Evolutionary conservation across 1,140 invertebrate species (phyloP).

Genomic region (Propsilocerus akamusi): DNA sequence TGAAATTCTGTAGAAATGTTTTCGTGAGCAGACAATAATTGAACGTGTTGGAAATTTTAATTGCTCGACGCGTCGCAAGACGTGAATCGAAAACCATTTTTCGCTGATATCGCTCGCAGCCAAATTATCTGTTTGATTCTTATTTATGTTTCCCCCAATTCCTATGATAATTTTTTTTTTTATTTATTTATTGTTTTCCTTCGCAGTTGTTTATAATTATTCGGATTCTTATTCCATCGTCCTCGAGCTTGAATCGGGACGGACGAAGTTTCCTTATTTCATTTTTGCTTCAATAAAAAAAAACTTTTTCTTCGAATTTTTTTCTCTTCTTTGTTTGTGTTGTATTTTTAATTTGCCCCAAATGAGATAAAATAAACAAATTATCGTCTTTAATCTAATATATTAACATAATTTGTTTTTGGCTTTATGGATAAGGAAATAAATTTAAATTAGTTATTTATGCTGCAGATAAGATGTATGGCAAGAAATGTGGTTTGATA

Average conservation of each 20-base stretch:
- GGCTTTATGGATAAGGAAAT: neutral
- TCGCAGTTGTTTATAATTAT: neutral
- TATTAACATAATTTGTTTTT: conserved; percentile 2
- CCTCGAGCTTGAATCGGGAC: neutral
- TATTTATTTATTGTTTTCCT: conserved; percentile 3
- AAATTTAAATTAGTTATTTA: conserved; percentile 4
- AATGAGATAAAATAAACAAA: conserved; percentile 4
- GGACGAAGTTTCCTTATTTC: neutral
- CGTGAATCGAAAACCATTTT: too few species aligned
- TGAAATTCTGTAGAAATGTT: too few species aligned
- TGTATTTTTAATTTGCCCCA: neutral
- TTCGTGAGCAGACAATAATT: too few species aligned
- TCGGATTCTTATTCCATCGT: neutral
- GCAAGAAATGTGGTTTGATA: too few species aligned
- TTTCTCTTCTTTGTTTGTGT: too few species aligned
- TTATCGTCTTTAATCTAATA: conserved; percentile 3
- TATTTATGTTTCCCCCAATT: too few species aligned
- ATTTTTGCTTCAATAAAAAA: neutral
- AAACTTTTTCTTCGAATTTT: neutral
- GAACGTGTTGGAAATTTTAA: neutral
- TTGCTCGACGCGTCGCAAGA: neutral
- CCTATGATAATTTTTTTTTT: too few species aligned
- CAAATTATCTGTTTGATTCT: too few species aligned
- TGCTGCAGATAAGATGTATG: too few species aligned
- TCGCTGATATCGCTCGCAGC: too few species aligned